Conservation (phyloP, 1,140 invertebrate species). For the Arctopsyche grandis region DNA sequence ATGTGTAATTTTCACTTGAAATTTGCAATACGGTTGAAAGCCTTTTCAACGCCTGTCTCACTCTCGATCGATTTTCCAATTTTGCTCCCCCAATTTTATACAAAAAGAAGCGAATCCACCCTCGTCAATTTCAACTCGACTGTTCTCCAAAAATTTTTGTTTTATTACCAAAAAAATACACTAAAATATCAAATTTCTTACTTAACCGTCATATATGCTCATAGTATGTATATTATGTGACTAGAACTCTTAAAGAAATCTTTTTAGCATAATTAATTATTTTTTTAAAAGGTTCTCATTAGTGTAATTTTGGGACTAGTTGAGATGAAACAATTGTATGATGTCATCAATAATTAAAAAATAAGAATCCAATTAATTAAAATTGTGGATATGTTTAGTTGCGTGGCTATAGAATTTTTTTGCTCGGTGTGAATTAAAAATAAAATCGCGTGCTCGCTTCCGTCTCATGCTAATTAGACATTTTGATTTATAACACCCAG, state of each 20-base stretch:
- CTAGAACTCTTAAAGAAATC: too few relatives aligned
- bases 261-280: too few relatives aligned
- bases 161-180: neutral
- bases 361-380: too few relatives aligned
- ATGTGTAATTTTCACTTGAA: neutral
- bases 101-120: neutral
- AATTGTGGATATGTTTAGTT: too few relatives aligned
- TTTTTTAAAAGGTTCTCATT: too few relatives aligned
- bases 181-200: neutral
- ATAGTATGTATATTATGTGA: too few relatives aligned
- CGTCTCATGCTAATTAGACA: neutral
- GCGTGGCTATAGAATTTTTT: too few relatives aligned
- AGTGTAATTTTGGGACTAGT: too few relatives aligned
- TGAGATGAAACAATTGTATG: too few relatives aligned
- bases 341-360: too few relatives aligned
- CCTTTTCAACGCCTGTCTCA: neutral
- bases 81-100: slow-evolving; percentile 2
- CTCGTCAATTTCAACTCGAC: slow-evolving; percentile 6
- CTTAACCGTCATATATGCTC: neutral
- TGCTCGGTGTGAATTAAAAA: too few relatives aligned
- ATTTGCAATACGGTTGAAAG: too few relatives aligned
- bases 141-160: neutral
- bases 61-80: slow-evolving; percentile 31
- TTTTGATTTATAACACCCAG: slow-evolving; percentile 1
- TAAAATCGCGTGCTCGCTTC: slow-evolving; percentile 8